Conservation (phyloP, 1,140 invertebrate species). For the Metaphire vulgaris region DNA sequence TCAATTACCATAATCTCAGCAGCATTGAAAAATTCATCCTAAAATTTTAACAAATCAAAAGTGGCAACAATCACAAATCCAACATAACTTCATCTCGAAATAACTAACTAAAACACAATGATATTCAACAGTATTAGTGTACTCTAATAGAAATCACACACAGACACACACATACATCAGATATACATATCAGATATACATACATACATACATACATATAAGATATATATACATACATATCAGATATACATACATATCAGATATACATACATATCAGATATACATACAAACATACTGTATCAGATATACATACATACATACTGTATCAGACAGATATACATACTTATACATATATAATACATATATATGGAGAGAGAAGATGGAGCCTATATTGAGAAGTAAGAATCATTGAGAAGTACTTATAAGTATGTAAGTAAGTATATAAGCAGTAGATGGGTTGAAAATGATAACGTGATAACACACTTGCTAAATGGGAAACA, state of each 20-base stretch:
- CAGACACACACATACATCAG: neutral
- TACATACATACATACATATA: slow-evolving; percentile 19
- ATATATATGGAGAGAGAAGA: neutral
- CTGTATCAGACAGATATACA: neutral
- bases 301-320: slow-evolving; percentile 12
- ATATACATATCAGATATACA: slow-evolving; percentile 13
- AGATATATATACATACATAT: slow-evolving; percentile 8
- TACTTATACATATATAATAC: slow-evolving; percentile 11
- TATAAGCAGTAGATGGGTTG: neutral
- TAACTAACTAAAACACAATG: neutral
- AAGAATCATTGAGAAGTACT: neutral
- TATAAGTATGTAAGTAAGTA: neutral
- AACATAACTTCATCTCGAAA: too few relatives aligned
- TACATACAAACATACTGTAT: slow-evolving; percentile 6
- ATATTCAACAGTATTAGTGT: neutral
- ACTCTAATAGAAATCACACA: neutral
- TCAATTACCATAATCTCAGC: too few relatives aligned
- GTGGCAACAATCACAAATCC: too few relatives aligned
- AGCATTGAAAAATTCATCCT: neutral
- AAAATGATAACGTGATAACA: neutral
- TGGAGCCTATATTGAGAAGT: neutral
- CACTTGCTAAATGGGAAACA: neutral
- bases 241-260: slow-evolving; percentile 9
- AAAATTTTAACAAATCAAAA: neutral
- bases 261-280: slow-evolving; percentile 3